phyloP scores from a whole-genome alignment of 2,113 vertebrate genomes.

The Panthera uncia region DNA sequence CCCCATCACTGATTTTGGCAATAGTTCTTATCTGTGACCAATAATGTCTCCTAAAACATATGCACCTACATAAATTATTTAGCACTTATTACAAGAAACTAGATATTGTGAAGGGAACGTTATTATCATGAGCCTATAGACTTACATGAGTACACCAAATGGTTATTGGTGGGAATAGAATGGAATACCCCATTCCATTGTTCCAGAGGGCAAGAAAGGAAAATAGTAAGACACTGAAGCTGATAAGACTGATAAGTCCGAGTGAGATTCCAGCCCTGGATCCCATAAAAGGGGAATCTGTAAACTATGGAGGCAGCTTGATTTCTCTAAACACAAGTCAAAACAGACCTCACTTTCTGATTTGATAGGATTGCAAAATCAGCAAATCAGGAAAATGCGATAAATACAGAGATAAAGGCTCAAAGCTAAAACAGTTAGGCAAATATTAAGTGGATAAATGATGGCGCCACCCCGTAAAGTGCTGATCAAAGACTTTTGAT shows the following conservation, averaged over 20 bases:
- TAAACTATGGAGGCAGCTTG: neutral
- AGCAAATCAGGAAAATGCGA: neutral
- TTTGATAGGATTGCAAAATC: neutral
- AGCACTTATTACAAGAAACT: neutral
- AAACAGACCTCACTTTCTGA: neutral
- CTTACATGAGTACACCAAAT: neutral
- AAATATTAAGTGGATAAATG: slow-evolving; percentile 34
- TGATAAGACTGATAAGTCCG: neutral
- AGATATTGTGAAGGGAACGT: neutral
- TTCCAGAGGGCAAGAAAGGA: neutral
- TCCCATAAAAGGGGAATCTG: neutral
- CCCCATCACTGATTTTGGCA: neutral
- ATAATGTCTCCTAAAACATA: neutral
- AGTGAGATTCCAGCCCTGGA: neutral
- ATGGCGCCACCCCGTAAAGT: neutral
- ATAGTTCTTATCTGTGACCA: neutral
- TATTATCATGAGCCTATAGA: neutral
- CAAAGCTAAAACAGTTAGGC: neutral
- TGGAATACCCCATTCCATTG: neutral
- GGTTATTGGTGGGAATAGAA: neutral
- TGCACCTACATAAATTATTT: neutral
- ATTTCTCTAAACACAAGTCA: slow-evolving; percentile 20
- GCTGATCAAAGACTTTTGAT: neutral
- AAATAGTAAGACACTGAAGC: neutral
- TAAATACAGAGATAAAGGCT: neutral